Evolutionary conservation across 2,888 invertebrate species (phyloP).

Genomic region (Gymnocheta viridis): DNA sequence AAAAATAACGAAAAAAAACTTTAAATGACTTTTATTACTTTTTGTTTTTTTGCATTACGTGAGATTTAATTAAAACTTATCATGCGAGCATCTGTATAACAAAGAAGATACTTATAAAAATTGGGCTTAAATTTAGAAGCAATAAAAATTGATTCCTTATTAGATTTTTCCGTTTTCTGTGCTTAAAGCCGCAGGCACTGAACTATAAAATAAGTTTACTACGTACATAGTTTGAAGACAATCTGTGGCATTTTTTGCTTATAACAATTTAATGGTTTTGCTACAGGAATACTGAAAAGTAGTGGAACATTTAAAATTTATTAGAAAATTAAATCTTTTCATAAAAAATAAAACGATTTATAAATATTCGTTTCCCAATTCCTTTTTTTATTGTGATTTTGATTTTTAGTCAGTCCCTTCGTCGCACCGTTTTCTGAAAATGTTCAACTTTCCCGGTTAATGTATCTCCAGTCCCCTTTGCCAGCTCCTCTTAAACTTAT

Average conservation of each 20-base stretch:
- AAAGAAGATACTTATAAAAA: background rate
- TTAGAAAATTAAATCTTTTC: no score
- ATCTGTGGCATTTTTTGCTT: no score
- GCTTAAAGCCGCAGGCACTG: no score
- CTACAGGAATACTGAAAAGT: no score
- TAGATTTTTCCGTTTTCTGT: no score
- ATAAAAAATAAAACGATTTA: background rate
- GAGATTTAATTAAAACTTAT: conserved; percentile 72
- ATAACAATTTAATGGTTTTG: no score
- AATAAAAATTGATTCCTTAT: background rate
- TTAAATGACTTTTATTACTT: conserved; percentile 47
- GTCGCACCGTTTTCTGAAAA: background rate
- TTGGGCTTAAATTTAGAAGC: background rate
- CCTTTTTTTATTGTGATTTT: background rate
- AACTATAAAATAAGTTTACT: no score
- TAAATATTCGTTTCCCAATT: background rate
- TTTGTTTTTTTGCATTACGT: background rate
- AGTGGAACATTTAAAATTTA: no score
- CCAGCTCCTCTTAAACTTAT: background rate
- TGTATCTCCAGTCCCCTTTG: background rate
- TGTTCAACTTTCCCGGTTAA: background rate
- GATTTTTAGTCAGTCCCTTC: background rate
- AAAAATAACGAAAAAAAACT: conserved; percentile 56
- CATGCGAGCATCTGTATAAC: background rate
- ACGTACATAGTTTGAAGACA: no score